These are phyloP conservation scores for Cataglyphis hispanica DNA, from an alignment of 1,140 invertebrate species.

Conservation along the genomic window DNA sequence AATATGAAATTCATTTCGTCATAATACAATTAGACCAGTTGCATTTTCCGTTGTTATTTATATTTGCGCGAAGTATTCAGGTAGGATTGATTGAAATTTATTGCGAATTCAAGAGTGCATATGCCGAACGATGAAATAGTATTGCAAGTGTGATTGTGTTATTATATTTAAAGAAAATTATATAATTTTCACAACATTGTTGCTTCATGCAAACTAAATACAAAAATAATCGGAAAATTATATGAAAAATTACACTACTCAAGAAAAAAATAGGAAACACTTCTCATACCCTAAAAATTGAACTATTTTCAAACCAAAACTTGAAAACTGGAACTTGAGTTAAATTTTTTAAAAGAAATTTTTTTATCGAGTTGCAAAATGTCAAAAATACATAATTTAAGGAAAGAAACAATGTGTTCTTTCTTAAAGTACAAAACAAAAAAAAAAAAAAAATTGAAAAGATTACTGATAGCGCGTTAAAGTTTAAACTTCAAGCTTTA, in stretches of 20 bases:
- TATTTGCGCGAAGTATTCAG: conserved; percentile 24
- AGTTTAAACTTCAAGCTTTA: no score
- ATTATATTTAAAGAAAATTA: conserved; percentile 18
- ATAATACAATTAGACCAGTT: conserved; percentile 27
- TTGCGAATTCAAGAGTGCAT: background rate
- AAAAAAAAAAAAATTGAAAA: no score
- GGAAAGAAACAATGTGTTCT: no score
- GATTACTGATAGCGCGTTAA: no score
- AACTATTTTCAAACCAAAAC: no score
- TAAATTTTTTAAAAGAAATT: no score
- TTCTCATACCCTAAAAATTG: no score
- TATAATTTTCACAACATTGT: background rate
- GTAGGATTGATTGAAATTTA: conserved; percentile 47
- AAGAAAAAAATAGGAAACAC: no score
- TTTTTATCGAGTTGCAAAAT: no score
- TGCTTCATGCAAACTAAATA: background rate
- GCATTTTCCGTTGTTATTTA: conserved; percentile 41
- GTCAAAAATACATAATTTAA: no score
- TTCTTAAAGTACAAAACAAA: no score
- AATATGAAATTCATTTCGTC: conserved; percentile 28
- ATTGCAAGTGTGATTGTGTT: background rate
- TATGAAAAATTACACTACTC: background rate
- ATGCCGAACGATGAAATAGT: background rate
- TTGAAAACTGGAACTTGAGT: no score
- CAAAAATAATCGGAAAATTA: background rate